Evolutionary conservation across 1,140 invertebrate genomes (phyloP).

Genomic region (Aphelinus certus): DNA sequence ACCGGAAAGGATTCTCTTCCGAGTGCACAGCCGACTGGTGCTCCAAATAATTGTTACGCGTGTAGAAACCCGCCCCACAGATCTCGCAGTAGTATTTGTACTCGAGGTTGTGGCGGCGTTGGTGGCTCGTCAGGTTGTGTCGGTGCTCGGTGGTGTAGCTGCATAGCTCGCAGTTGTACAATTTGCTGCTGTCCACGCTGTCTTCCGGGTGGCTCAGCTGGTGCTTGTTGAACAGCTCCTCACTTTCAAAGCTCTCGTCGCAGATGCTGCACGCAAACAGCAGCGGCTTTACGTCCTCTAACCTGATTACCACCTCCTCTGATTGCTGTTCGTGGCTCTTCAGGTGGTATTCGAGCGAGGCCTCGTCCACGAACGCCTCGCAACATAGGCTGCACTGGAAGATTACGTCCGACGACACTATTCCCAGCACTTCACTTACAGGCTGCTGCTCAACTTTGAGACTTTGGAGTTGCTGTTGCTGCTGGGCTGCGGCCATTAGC

Average conservation of each 20-base stretch:
- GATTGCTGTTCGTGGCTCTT: conserved; percentile 37
- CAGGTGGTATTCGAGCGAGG: conserved; percentile 51
- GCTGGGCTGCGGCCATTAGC: background rate
- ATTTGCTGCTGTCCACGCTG: conserved; percentile 37
- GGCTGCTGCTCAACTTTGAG: conserved; percentile 41
- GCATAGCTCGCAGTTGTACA: conserved; percentile 56
- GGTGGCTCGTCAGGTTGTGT: conserved; percentile 56
- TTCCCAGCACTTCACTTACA: conserved; percentile 35
- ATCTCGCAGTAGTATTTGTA: conserved; percentile 72
- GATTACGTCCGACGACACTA: conserved; percentile 36
- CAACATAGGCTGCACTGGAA: conserved; percentile 58
- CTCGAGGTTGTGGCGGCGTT: conserved; percentile 58
- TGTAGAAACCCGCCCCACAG: conserved; percentile 70
- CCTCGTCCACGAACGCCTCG: conserved; percentile 59
- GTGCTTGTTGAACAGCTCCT: conserved; percentile 50
- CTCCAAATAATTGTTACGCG: conserved; percentile 56
- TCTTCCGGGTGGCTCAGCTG: conserved; percentile 46
- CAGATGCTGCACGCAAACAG: conserved; percentile 59
- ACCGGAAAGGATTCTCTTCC: conserved; percentile 60
- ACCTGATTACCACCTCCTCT: background rate
- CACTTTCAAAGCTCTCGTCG: conserved; percentile 52
- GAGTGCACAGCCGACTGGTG: conserved; percentile 56
- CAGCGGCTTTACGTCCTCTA: conserved; percentile 17
- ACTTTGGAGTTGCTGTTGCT: conserved; percentile 19
- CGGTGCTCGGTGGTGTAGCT: conserved; percentile 54